phyloP scores from a whole-genome alignment of 30 jellyfish, hydroid and myxozoan species.

The Turritopsis rubra region DNA sequence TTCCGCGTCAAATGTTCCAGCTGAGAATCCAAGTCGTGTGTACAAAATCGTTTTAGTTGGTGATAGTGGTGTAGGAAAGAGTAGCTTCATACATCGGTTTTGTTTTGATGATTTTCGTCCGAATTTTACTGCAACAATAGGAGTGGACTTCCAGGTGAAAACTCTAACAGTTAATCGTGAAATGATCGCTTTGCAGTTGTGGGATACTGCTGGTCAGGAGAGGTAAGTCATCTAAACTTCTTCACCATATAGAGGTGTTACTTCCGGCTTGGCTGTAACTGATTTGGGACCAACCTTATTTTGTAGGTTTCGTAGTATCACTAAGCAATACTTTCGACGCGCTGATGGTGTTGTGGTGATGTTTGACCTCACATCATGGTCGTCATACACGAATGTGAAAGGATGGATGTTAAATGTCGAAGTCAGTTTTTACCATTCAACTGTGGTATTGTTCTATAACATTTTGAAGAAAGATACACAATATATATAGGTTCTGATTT shows the following conservation, averaged over 20 bases:
- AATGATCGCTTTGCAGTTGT: conserved; percentile 85
- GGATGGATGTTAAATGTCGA: conserved; percentile 91
- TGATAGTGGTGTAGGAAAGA: conserved; percentile 92
- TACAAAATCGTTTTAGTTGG: conserved; percentile 92
- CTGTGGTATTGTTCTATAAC: no score
- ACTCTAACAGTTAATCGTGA: conserved; percentile 51
- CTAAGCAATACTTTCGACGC: conserved; percentile 88
- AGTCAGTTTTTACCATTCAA: conserved; percentile 36
- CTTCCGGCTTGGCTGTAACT: no score
- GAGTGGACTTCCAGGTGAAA: conserved; percentile 92
- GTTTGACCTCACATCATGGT: conserved; percentile 86
- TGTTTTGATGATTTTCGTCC: conserved; percentile 74
- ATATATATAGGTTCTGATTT: no score
- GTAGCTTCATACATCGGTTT: conserved; percentile 93
- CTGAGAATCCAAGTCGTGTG: conserved; percentile 80
- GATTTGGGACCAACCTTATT: background rate
- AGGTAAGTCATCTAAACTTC: conserved; percentile 55
- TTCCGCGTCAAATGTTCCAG: conserved; percentile 37
- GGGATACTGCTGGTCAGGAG: conserved; percentile 99
- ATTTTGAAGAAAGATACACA: no score
- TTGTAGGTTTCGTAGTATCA: conserved; percentile 81
- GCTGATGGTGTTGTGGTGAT: conserved; percentile 93
- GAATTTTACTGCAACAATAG: conserved; percentile 86
- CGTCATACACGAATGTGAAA: conserved; percentile 73
- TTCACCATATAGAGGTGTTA: no score